Percentiles rank a stretch among this genome's conserved stretches.
Conservation (phyloP, 2,888 invertebrate species). For the Chrysomela aeneicollis region DNA sequence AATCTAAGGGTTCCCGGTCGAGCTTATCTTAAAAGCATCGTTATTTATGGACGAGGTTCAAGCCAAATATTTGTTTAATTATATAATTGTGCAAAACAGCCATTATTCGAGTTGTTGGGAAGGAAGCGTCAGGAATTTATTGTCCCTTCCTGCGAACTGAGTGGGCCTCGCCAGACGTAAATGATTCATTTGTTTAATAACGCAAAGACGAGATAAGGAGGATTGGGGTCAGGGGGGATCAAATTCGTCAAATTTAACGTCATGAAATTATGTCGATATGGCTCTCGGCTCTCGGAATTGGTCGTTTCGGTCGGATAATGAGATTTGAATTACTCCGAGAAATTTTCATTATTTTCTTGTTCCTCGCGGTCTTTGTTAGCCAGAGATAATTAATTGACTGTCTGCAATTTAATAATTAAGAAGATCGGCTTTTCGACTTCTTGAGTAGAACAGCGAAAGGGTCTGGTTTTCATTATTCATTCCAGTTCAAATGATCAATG, state of each 20-base stretch:
- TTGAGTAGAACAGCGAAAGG: neutral
- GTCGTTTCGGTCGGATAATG: neutral
- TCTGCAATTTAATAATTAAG: neutral
- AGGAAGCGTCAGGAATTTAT: slow-evolving; percentile 19
- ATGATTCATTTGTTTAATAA: slow-evolving; percentile 28
- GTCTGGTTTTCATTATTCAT: neutral
- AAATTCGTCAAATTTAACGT: slow-evolving; percentile 13
- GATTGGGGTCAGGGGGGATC: neutral
- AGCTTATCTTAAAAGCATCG: slow-evolving; percentile 23
- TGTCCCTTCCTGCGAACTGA: slow-evolving; percentile 13
- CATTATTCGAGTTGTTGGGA: slow-evolving; percentile 20
- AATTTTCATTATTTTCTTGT: slow-evolving; percentile 3
- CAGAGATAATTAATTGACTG: neutral
- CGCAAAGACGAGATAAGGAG: slow-evolving; percentile 12
- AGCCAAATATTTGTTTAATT: slow-evolving; percentile 26
- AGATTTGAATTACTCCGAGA: neutral
- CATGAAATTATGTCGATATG: neutral
- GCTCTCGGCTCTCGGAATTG: neutral
- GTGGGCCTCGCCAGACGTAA: slow-evolving; percentile 14
- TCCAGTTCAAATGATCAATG: neutral
- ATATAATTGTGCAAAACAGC: slow-evolving; percentile 24
- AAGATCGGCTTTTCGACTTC: neutral
- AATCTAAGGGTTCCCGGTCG: slow-evolving; percentile 18
- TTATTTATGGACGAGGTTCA: slow-evolving; percentile 24
- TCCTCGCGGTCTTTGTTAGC: neutral